Evolutionary conservation across 2,797 vertebrate genomes (phyloP).

Genomic region (Botia kubotai): DNA sequence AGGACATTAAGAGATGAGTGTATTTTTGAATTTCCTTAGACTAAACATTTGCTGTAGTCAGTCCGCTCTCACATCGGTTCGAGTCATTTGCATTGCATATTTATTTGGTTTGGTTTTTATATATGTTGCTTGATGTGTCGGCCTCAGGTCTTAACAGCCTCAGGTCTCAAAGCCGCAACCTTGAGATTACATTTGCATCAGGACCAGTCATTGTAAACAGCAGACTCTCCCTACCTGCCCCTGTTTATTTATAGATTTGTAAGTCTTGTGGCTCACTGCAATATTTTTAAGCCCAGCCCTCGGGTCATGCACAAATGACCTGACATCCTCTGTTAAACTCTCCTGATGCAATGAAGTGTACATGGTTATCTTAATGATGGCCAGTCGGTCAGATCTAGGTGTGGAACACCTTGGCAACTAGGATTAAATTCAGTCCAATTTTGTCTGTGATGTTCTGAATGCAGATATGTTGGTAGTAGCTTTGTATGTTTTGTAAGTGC

Average conservation of each 20-base stretch:
- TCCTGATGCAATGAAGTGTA: slow-evolving; percentile 35
- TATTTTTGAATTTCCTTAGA: background rate
- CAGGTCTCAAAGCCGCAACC: slow-evolving; percentile 2
- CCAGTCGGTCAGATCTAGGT: background rate
- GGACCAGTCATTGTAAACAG: slow-evolving; percentile 6
- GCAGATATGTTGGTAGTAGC: background rate
- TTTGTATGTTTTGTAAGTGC: background rate
- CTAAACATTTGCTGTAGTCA: no score
- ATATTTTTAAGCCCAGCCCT: slow-evolving; percentile 1
- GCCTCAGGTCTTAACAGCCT: background rate
- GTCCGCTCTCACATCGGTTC: no score
- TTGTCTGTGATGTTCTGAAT: background rate
- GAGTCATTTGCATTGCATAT: slow-evolving; percentile 8
- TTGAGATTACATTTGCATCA: slow-evolving; percentile 19
- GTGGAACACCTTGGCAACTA: background rate
- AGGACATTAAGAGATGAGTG: background rate
- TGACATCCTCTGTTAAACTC: slow-evolving; percentile 31
- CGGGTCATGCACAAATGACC: slow-evolving; percentile 25
- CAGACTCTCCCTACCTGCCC: background rate
- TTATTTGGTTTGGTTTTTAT: background rate
- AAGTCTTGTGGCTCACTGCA: background rate
- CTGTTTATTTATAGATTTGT: background rate
- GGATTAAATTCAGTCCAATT: background rate
- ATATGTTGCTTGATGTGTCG: background rate
- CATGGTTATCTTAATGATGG: slow-evolving; percentile 11